These are phyloP conservation scores for Cossypha polioptera DNA, from an alignment of 2,797 vertebrate genomes.

Conservation along the genomic window DNA sequence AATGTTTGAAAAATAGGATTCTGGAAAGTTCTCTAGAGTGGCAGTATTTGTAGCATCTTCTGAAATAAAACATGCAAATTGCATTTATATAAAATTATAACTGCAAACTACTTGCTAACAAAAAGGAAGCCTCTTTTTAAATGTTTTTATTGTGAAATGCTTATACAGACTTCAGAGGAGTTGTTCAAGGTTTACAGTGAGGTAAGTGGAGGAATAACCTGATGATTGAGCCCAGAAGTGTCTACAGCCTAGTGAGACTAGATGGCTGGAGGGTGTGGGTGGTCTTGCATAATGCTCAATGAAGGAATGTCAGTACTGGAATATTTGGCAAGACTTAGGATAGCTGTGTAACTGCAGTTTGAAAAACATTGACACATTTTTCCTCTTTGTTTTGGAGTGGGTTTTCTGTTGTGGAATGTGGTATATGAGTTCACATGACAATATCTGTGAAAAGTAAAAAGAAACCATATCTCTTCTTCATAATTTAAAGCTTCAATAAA, in stretches of 20 bases:
- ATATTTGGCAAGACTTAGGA: constrained; percentile 33
- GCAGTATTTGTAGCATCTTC: neutral
- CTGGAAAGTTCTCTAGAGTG: neutral
- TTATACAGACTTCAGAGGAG: neutral
- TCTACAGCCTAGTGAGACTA: neutral
- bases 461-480: neutral
- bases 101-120: neutral
- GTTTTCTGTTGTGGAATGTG: neutral
- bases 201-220: neutral
- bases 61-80: neutral
- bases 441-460: neutral
- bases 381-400: neutral
- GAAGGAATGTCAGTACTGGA: constrained; percentile 40
- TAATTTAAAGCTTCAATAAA: neutral
- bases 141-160: neutral
- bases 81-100: neutral
- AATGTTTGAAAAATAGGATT: neutral
- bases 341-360: constrained; percentile 32
- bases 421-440: neutral
- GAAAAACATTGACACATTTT: constrained; percentile 16
- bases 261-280: constrained; percentile 49
- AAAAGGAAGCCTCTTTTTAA: neutral
- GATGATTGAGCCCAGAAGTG: neutral
- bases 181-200: neutral
- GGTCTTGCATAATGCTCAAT: constrained; percentile 52